A percentile compares a stretch with the other conserved stretches of the same genome.
These are phyloP conservation scores for Papilio polytes DNA, from an alignment of 1,140 invertebrate genomes.

Conservation along the genomic window DNA sequence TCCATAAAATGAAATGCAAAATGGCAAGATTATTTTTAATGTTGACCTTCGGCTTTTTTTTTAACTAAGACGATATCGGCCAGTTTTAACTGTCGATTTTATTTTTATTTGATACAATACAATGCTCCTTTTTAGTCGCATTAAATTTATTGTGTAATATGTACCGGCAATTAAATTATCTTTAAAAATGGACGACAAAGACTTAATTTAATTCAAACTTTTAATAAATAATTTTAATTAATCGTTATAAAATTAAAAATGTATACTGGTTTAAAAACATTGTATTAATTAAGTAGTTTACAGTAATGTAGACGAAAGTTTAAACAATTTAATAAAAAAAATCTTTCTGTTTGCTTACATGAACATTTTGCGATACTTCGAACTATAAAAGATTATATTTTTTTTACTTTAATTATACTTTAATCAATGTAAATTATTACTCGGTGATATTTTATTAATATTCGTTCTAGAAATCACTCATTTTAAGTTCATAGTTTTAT, in stretches of 20 bases:
- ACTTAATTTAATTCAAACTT: not conserved
- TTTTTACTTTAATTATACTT: no score
- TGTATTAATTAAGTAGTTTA: no score
- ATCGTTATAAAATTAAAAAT: not conserved
- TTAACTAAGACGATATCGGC: slow-evolving; percentile 28
- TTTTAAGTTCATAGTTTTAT: no score
- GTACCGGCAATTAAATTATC: not conserved
- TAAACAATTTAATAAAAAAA: no score
- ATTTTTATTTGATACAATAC: slow-evolving; percentile 8
- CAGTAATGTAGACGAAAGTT: no score
- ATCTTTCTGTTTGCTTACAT: no score
- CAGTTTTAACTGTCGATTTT: slow-evolving; percentile 9
- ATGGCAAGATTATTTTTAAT: slow-evolving; percentile 22
- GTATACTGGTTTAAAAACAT: no score
- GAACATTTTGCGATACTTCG: no score
- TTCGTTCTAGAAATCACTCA: no score
- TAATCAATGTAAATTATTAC: no score
- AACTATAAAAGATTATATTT: no score
- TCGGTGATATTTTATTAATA: no score
- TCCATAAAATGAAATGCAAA: slow-evolving; percentile 33
- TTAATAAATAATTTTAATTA: not conserved
- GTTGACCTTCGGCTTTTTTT: slow-evolving; percentile 30
- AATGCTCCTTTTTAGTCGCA: not conserved
- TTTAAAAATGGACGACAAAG: not conserved
- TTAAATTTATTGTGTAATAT: slow-evolving; percentile 6